A percentile compares a stretch with the other conserved stretches of the same genome.
phyloP scores from a whole-genome alignment of 2,113 vertebrate genomes.

The Rhinoderma darwinii region DNA sequence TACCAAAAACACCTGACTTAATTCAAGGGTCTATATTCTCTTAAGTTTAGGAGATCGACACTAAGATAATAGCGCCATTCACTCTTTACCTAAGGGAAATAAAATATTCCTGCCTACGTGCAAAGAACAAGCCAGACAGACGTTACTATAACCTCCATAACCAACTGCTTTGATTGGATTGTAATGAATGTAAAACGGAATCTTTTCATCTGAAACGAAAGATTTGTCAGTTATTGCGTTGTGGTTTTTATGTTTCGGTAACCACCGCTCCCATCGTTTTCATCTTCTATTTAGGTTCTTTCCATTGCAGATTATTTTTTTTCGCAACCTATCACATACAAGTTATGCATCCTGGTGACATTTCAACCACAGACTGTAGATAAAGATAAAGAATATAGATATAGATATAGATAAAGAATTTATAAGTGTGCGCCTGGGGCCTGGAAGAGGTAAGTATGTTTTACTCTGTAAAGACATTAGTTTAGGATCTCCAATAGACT shows the following conservation, averaged over 20 bases:
- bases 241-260: not conserved
- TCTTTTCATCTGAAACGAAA: not conserved
- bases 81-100: slow-evolving; percentile 8
- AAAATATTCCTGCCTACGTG: not conserved
- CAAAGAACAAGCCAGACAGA: not conserved
- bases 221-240: not conserved
- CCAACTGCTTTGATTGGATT: not conserved
- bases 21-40: not conserved
- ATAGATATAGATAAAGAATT: not conserved
- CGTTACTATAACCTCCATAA: not conserved
- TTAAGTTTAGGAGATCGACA: not conserved
- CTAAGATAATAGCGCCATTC: not conserved
- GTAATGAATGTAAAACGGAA: not conserved
- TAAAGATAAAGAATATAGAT: not conserved
- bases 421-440: not conserved
- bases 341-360: not conserved
- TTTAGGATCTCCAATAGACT: no score
- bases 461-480: no score
- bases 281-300: not conserved
- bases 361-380: not conserved
- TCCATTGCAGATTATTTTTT: not conserved
- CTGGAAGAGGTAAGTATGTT: no score
- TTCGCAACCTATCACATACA: not conserved
- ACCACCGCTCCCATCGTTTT: not conserved
- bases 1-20: not conserved